Percentiles rank a stretch among this genome's conserved stretches.
Evolutionary conservation across 64 coral and sea anemone species (phyloP).

Genomic region (Cladopsammia gracilis): DNA sequence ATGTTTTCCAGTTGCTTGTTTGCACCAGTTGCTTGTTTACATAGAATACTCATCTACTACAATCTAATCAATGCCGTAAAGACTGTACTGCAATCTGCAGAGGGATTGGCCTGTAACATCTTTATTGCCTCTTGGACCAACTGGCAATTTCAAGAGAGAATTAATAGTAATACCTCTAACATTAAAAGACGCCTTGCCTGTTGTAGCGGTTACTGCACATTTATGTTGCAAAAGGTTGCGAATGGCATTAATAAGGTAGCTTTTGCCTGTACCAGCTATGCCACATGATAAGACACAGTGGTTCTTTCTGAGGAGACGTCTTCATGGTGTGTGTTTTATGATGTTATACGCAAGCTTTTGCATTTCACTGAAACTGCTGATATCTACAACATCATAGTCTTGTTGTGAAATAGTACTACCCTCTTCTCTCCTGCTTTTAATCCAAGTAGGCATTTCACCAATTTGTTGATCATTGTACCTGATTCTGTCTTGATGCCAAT

Average conservation of each 20-base stretch:
- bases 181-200: background rate
- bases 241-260: background rate
- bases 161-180: too few species aligned
- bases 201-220: constrained; percentile 26
- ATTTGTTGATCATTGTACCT: background rate
- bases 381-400: background rate
- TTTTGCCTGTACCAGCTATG: too few species aligned
- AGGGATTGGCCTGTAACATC: too few species aligned
- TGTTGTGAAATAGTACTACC: background rate
- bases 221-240: background rate
- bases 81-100: too few species aligned
- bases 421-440: constrained; percentile 32
- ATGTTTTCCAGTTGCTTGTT: too few species aligned
- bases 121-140: too few species aligned
- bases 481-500: constrained; percentile 47
- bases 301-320: background rate
- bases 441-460: background rate
- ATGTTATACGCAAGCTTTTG: constrained; percentile 40
- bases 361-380: constrained; percentile 44
- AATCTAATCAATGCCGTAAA: too few species aligned
- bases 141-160: too few species aligned
- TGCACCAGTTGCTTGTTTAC: too few species aligned
- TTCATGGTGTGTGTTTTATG: background rate
- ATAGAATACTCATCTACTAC: too few species aligned
- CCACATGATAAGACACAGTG: background rate